Evolutionary conservation across 2,888 invertebrate species (phyloP).

Genomic region (Lysandra bellargus): DNA sequence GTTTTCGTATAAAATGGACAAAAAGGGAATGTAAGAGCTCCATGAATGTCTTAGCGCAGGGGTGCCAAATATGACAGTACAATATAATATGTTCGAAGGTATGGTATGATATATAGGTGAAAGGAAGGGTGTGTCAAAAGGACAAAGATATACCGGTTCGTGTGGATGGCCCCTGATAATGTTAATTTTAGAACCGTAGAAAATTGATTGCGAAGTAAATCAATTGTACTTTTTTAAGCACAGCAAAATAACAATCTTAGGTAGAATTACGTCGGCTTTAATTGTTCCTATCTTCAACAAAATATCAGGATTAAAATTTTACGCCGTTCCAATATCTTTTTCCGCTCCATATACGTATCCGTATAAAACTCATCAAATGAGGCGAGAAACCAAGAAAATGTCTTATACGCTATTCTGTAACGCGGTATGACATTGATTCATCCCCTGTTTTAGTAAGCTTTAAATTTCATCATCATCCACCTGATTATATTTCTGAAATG

Average conservation of each 20-base stretch:
- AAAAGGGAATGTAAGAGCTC: background rate
- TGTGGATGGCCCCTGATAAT: no score
- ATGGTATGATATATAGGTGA: no score
- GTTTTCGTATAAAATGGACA: background rate
- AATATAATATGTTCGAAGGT: no score
- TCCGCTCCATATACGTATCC: constrained; percentile 11
- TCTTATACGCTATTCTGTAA: background rate
- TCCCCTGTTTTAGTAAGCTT: background rate
- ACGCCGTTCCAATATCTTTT: background rate
- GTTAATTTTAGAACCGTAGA: no score
- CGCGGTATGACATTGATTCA: background rate
- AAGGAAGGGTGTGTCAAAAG: no score
- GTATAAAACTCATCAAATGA: constrained; percentile 23
- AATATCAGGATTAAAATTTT: background rate
- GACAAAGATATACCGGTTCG: no score
- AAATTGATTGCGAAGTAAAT: no score
- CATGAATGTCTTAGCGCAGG: background rate
- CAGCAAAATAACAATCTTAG: background rate
- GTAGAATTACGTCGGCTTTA: background rate
- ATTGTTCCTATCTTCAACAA: background rate
- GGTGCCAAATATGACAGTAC: no score
- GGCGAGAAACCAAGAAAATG: constrained; percentile 18
- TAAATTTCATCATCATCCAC: background rate
- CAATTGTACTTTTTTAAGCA: no score
- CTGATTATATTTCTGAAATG: background rate